These are phyloP conservation scores for Tetramorium parvispinum DNA, from an alignment of 1,140 invertebrate species.

Conservation along the genomic window DNA sequence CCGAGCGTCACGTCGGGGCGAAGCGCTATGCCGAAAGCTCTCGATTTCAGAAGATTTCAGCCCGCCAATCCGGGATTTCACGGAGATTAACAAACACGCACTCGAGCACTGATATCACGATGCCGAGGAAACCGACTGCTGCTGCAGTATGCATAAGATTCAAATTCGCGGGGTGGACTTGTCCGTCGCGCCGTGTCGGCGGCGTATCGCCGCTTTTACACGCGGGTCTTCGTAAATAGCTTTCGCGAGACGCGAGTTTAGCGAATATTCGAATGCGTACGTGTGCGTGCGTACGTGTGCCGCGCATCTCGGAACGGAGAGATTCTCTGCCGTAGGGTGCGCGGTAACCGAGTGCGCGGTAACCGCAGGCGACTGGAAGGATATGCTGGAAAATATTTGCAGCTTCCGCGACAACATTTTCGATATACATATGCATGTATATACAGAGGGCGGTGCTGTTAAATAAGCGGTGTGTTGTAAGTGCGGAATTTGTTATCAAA, in stretches of 20 bases:
- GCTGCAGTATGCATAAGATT: constrained; percentile 48
- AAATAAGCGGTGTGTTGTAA: background rate
- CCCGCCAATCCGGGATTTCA: constrained; percentile 31
- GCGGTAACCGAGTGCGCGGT: background rate
- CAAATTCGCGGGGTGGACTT: constrained; percentile 43
- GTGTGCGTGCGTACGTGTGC: background rate
- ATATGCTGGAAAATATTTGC: constrained; percentile 45
- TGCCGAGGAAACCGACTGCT: background rate
- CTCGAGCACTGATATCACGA: constrained; percentile 49
- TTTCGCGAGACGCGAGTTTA: constrained; percentile 42
- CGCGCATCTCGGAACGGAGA: background rate
- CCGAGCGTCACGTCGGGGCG: constrained; percentile 11
- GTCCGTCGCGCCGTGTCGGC: constrained; percentile 7
- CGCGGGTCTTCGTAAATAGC: constrained; percentile 45
- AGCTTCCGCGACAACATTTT: background rate
- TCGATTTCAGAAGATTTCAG: constrained; percentile 58
- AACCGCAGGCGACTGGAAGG: background rate
- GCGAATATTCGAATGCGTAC: background rate
- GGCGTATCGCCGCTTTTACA: constrained; percentile 56
- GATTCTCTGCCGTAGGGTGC: background rate
- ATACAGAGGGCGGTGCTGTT: background rate
- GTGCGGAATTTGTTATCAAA: constrained; percentile 4
- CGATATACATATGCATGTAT: background rate
- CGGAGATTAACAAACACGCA: constrained; percentile 62
- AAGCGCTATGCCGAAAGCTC: constrained; percentile 2